These are phyloP conservation scores for Mergus octosetaceus DNA, from an alignment of 2,797 vertebrate species.

Conservation along the genomic window DNA sequence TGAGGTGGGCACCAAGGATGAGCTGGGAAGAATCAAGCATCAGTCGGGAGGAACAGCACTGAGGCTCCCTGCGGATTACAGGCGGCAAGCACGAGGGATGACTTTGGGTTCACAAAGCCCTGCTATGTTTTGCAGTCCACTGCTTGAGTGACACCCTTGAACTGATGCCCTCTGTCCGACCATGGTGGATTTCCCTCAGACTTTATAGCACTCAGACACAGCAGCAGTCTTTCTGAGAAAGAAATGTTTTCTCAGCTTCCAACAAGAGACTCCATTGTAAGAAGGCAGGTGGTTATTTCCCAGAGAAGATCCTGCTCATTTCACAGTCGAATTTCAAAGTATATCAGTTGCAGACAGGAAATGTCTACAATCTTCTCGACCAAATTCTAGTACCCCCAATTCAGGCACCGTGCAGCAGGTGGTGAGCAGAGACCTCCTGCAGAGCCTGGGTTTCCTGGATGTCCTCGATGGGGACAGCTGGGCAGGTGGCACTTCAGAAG, in stretches of 20 bases:
- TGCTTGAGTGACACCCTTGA: neutral
- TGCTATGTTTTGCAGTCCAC: rapidly evolving
- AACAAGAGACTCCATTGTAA: neutral
- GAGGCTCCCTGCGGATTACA: neutral
- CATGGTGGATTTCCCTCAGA: neutral
- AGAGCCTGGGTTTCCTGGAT: neutral
- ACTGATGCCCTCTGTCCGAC: neutral
- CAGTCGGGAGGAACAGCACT: neutral
- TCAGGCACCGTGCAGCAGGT: neutral
- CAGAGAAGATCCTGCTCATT: neutral
- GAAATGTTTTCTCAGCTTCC: neutral
- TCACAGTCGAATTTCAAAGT: neutral
- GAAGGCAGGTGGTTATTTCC: neutral
- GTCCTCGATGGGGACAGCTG: neutral
- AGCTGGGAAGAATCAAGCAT: neutral
- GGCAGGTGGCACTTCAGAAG: neutral
- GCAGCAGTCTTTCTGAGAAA: neutral
- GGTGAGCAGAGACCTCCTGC: neutral
- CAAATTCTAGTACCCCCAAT: neutral
- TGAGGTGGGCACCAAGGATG: rapidly evolving
- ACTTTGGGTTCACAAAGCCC: neutral
- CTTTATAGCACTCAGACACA: neutral
- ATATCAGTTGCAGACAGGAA: neutral
- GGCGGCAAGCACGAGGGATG: neutral
- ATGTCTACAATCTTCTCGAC: neutral